Evolutionary conservation across 2,797 vertebrate genomes (phyloP).

Genomic region (Hirundo rustica): DNA sequence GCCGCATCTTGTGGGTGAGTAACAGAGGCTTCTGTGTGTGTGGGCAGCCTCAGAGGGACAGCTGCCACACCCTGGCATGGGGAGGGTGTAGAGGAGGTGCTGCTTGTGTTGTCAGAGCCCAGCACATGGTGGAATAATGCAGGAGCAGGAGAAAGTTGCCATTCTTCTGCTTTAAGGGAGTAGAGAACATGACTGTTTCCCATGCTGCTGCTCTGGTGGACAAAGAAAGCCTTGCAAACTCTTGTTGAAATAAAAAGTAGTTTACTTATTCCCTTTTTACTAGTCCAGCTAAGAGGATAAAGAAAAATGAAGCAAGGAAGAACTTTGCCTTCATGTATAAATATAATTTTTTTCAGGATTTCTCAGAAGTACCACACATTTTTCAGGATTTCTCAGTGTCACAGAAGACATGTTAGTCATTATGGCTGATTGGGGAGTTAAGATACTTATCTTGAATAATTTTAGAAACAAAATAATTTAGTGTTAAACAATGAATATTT

Average conservation of each 20-base stretch:
- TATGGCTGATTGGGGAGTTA: neutral
- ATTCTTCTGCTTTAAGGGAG: neutral
- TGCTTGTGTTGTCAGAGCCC: fast-evolving
- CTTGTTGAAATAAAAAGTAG: neutral
- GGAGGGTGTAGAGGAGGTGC: fast-evolving
- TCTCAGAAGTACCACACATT: neutral
- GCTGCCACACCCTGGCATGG: neutral
- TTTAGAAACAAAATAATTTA: neutral
- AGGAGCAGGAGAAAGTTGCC: neutral
- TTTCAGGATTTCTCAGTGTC: neutral
- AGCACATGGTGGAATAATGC: neutral
- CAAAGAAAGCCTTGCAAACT: neutral
- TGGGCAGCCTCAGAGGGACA: neutral
- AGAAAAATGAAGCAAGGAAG: neutral
- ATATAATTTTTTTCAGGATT: neutral
- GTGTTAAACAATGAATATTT: neutral
- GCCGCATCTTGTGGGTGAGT: neutral
- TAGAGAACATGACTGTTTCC: neutral
- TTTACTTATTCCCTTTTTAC: neutral
- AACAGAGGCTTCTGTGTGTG: neutral
- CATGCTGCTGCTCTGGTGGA: neutral
- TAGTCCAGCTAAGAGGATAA: neutral
- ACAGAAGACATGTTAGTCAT: neutral
- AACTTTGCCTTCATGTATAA: neutral
- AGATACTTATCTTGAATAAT: neutral